Base-by-base conservation (phyloP, 1,140 invertebrate genomes). In the Brachystomella parvula region DNA sequence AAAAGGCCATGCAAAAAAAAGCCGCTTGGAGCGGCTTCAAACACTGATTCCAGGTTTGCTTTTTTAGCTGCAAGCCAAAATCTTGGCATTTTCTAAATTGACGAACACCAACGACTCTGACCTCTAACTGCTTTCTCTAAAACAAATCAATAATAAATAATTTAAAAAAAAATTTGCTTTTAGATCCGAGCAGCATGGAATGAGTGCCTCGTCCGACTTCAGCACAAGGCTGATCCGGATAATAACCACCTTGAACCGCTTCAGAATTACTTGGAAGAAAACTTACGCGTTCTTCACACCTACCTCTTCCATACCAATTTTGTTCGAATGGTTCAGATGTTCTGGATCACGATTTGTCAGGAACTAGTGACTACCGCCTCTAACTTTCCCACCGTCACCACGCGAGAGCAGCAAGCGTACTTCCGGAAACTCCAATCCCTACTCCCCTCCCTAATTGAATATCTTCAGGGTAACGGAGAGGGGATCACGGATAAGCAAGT, bases 331-430 rank as follows among this genome's bases (percentile, higher is more conserved):
- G 33, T 73, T 0, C 53, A 58, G 56, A 31, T 73, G 19, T 61
- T 73, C 17, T 73, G 71, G 71, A 63, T 64, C 29, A 9, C 68
- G 0, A 61, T 61, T 2, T 70, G 66, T 29, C 30, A 63, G 29
- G 66, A 63, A 56, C 15, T 68, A 2, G 17, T 53, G 6, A 21
- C 2, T 21, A 28, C 26, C 19, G 32, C 32, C 44, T 3, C 33
- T n/a, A 30, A 1, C 26, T 28, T 59, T 60, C 30, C 33, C 58
- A 47, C 32, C n/a, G 9, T 39, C 28, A 0, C 47, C 33, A 32
- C 32, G 3, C n/a, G 35, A 28, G 44, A 61, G 21, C 66, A 70
- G 35, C 29, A 24, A 28, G 35, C 2, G 0, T 68, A 68, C 29
- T 70, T 68, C 29, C 21, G 15, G 0, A n/a, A 66, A 33, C 24